These are phyloP conservation scores for Chaetogeoica ovagalla DNA, from an alignment of 2,888 invertebrate species.

Conservation along the genomic window DNA sequence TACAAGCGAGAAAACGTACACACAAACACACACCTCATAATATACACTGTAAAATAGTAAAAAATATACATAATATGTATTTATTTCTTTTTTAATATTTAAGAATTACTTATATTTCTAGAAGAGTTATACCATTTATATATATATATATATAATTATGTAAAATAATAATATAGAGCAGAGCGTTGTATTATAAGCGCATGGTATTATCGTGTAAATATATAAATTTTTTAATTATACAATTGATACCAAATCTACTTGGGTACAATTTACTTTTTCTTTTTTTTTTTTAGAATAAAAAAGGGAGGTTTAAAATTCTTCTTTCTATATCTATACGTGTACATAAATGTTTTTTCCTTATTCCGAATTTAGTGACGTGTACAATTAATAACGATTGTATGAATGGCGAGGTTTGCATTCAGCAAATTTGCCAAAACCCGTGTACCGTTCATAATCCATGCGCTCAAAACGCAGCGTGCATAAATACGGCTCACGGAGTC, in stretches of 20 bases:
- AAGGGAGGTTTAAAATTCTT: slow-evolving; percentile 54
- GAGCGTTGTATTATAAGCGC: slow-evolving; percentile 14
- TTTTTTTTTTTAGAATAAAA: neutral
- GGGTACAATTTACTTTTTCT: slow-evolving; percentile 55
- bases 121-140: neutral
- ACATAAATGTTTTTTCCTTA: slow-evolving; percentile 14
- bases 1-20: neutral
- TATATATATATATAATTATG: too few species aligned
- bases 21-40: neutral
- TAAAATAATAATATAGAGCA: neutral
- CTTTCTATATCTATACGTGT: slow-evolving; percentile 37
- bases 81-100: neutral
- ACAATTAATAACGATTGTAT: slow-evolving; percentile 82
- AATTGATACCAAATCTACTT: slow-evolving; percentile 55
- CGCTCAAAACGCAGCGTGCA: slow-evolving; percentile 79
- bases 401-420: slow-evolving; percentile 83
- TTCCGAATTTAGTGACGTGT: slow-evolving; percentile 73
- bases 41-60: slow-evolving; percentile 14
- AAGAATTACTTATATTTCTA: neutral
- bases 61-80: neutral
- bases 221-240: neutral
- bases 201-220: slow-evolving; percentile 23
- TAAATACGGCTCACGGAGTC: slow-evolving; percentile 83
- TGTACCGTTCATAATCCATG: slow-evolving; percentile 85
- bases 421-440: slow-evolving; percentile 81